Evolutionary conservation across 2,888 invertebrate genomes (phyloP).

Genomic region (Dascillus cervinus): DNA sequence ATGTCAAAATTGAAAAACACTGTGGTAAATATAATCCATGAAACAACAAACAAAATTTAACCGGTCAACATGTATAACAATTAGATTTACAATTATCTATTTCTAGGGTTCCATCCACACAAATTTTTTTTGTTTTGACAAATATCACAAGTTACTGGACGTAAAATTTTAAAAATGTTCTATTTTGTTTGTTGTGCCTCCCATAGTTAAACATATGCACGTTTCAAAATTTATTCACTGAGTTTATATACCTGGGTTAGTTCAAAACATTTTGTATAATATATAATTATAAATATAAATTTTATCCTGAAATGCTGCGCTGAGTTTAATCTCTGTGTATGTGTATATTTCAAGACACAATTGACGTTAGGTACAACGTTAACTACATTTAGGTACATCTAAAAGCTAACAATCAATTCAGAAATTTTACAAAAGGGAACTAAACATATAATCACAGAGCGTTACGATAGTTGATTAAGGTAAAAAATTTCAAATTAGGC

Average conservation of each 20-base stretch:
- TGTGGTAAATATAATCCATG: too few species aligned
- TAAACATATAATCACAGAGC: constrained; percentile 38
- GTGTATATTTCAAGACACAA: constrained; percentile 29
- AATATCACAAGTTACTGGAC: constrained; percentile 22
- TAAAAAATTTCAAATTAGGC: constrained; percentile 13
- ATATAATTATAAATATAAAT: too few species aligned
- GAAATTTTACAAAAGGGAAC: constrained; percentile 28
- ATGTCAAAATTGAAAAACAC: too few species aligned
- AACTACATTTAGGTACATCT: constrained; percentile 18
- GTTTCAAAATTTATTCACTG: constrained; percentile 32
- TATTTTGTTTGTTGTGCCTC: constrained; percentile 32
- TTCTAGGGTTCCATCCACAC: constrained; percentile 8
- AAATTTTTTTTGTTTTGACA: constrained; percentile 14
- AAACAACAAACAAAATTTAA: constrained; percentile 16
- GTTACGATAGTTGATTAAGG: constrained; percentile 27
- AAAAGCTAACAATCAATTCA: constrained; percentile 29
- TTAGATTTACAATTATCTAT: constrained; percentile 13
- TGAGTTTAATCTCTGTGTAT: too few species aligned
- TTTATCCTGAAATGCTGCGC: constrained; percentile 23
- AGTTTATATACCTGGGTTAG: constrained; percentile 27
- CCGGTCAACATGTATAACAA: constrained; percentile 18
- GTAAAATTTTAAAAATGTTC: constrained; percentile 22
- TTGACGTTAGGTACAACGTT: constrained; percentile 35
- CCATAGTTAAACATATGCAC: constrained; percentile 20
- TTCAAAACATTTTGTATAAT: too few species aligned